Evolutionary conservation across 1,140 invertebrate species (phyloP).

Genomic region (Dinoponera quadriceps): DNA sequence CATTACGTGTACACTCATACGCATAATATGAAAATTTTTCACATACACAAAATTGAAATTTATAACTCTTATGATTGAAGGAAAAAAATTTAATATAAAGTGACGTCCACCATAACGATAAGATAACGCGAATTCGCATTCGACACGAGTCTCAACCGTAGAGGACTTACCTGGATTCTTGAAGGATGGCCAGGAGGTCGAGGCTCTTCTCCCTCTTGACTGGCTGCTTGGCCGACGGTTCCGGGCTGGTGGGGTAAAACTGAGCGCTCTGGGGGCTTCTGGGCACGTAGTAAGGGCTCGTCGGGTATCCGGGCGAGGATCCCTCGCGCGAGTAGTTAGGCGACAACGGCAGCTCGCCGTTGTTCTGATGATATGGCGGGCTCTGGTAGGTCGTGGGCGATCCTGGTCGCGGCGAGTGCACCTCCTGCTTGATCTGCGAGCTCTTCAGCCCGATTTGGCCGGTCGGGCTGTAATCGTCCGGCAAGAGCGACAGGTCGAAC

Average conservation of each 20-base stretch:
- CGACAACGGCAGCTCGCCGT: constrained; percentile 85
- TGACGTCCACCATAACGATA: no score
- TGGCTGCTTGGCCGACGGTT: constrained; percentile 80
- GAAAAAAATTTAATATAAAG: no score
- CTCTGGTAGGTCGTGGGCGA: constrained; percentile 85
- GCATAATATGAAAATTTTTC: no score
- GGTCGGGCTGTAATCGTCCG: constrained; percentile 85
- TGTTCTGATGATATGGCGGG: constrained; percentile 86
- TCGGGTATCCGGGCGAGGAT: constrained; percentile 87
- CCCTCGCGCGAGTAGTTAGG: constrained; percentile 87
- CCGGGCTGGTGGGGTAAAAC: constrained; percentile 86
- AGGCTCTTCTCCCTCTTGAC: constrained; percentile 86
- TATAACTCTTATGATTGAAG: no score
- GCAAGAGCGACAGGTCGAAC: constrained; percentile 91
- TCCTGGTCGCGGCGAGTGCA: constrained; percentile 79
- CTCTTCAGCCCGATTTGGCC: constrained; percentile 77
- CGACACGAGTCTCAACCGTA: background rate
- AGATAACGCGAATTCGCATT: background rate
- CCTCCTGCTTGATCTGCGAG: constrained; percentile 83
- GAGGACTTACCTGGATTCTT: constrained; percentile 82
- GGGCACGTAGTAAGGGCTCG: constrained; percentile 86
- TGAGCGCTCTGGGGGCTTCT: constrained; percentile 85
- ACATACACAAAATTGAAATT: no score
- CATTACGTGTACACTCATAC: no score
- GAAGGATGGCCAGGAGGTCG: constrained; percentile 84